These are phyloP conservation scores for Zootermopsis nevadensis DNA, from an alignment of 2,888 invertebrate genomes.

Conservation along the genomic window DNA sequence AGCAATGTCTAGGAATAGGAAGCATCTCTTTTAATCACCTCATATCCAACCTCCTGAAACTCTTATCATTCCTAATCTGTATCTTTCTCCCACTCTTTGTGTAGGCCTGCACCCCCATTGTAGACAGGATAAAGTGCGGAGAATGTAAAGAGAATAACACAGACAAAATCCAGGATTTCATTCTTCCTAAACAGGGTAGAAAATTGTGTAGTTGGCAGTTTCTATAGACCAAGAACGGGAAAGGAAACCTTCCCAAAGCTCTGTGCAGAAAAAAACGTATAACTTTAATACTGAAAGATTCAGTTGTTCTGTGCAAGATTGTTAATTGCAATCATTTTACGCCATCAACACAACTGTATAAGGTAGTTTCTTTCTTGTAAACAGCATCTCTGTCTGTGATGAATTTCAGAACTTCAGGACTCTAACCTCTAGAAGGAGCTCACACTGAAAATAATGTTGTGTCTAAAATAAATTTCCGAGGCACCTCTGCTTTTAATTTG, in stretches of 20 bases:
- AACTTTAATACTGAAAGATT: too few relatives aligned
- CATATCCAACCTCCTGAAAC: not conserved
- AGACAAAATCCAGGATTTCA: not conserved
- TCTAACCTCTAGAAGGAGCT: too few relatives aligned
- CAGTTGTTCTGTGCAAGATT: too few relatives aligned
- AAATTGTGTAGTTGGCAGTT: not conserved
- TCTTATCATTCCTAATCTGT: not conserved
- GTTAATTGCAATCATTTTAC: too few relatives aligned
- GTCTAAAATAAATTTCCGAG: not conserved
- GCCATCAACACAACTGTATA: too few relatives aligned
- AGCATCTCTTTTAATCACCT: conserved; percentile 27
- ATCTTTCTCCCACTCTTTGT: not conserved
- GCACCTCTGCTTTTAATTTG: not conserved
- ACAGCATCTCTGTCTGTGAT: too few relatives aligned
- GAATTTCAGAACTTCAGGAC: too few relatives aligned
- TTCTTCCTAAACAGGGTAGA: not conserved
- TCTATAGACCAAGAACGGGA: too few relatives aligned
- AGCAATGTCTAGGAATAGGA: not conserved
- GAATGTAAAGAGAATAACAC: not conserved
- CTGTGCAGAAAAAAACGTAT: too few relatives aligned
- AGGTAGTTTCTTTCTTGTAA: too few relatives aligned
- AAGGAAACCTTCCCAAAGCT: too few relatives aligned
- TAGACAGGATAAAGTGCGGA: not conserved
- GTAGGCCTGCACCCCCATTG: not conserved
- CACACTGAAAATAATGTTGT: too few relatives aligned